Evolutionary conservation across 1,140 invertebrate genomes (phyloP).

Genomic region (Platyscapa corneri): DNA sequence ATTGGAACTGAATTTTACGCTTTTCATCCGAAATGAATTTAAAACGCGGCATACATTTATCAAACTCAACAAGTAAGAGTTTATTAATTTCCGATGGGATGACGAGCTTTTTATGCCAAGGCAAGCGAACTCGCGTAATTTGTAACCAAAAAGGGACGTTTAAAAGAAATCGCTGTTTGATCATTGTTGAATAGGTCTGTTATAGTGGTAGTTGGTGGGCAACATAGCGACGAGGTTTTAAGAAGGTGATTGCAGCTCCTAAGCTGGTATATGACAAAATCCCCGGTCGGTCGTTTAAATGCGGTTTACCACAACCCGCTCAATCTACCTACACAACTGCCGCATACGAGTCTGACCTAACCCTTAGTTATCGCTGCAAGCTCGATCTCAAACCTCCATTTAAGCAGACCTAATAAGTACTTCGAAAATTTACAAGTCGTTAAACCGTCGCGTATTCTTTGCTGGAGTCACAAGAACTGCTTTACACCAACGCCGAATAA

Average conservation of each 20-base stretch:
- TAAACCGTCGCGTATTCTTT: background rate
- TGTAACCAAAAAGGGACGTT: background rate
- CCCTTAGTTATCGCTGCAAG: background rate
- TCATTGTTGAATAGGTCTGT: background rate
- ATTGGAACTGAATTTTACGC: too few relatives aligned
- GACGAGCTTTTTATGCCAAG: background rate
- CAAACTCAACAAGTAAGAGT: background rate
- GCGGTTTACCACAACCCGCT: conserved; percentile 4
- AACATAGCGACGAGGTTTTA: background rate
- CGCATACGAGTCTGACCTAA: background rate
- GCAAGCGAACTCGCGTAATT: background rate
- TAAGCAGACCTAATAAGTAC: background rate
- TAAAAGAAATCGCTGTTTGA: background rate
- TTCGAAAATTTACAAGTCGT: background rate
- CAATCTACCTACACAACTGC: background rate
- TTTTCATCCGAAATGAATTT: too few relatives aligned
- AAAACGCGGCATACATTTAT: too few relatives aligned
- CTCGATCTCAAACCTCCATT: background rate
- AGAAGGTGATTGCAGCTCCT: background rate
- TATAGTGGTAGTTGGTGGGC: background rate
- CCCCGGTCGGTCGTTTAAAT: conserved; percentile 1
- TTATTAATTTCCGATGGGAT: background rate
- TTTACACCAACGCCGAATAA: background rate
- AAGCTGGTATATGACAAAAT: background rate
- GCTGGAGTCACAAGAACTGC: background rate